Base-by-base conservation (phyloP, 2,797 vertebrate genomes). In the Zalophus californianus region DNA sequence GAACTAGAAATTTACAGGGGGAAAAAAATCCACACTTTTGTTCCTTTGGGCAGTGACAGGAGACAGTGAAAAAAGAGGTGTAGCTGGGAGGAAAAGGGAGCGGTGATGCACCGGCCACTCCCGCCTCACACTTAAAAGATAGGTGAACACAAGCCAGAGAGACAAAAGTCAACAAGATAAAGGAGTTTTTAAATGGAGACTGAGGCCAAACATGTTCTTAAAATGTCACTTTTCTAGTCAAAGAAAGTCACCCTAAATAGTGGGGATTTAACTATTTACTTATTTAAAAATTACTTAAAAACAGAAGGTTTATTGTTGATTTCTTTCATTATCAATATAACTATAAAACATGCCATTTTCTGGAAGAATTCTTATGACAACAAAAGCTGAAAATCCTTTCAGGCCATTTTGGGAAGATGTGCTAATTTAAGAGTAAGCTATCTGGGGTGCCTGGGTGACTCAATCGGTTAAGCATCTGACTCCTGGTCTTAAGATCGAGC, bases 181-280 rank as follows among this genome's bases (percentile, higher is more conserved):
- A 96, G 38, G 27, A 62, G 56, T 64, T 83, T 54, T 85, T 77
- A 72, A 88, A 41, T 23, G 48, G 48, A 91, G 73, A 52, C n/a
- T 32, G 29, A 80, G 58, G 86, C 54, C 68, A 95, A 85, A 20
- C 32, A 35, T 73, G 3, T 83, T 93, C 44, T 92, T 91, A 90
- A 95, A 86, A 90, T 41, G 70, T 88, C 78, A 68, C 32, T 94
- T 89, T 82, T 56, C 79, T 89, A 38, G 56, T 60, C 93, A 77
- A 90, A 95, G 78, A 92, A 95, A 94, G 41, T 41, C 27, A 32
- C 35, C 60, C 11, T n/a, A 23, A 66, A 54, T 8, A 70, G 52
- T 54, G 23, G 56, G 7, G 15, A 95, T 66, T 95, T 77, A 83
- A 20, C 8, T 77, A 70, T 91, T 27, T 83, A 41, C 50, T 64